phyloP scores from a whole-genome alignment of 2,113 vertebrate species.

The Takifugu flavidus region DNA sequence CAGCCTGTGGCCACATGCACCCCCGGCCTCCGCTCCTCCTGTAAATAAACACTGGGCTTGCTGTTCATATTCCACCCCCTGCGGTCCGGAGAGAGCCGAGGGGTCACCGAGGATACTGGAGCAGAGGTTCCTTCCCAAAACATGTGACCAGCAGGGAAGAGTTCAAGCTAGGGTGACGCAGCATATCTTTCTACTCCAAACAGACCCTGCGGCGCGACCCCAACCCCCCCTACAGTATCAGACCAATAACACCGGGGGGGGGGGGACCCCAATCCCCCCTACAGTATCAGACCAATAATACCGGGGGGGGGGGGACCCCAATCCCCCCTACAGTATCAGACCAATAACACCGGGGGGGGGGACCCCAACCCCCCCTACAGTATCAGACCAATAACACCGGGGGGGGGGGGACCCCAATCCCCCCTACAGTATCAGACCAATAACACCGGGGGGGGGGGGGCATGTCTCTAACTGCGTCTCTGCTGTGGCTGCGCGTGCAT shows the following conservation, averaged over 20 bases:
- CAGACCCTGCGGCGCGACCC: neutral
- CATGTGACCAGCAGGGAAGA: neutral
- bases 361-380: neutral
- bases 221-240: too few relatives aligned
- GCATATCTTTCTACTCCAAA: slow-evolving; percentile 22
- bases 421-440: too few relatives aligned
- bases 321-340: too few relatives aligned
- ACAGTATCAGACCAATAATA: neutral
- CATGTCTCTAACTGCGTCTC: slow-evolving; percentile 19
- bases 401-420: neutral
- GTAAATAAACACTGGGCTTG: slow-evolving; percentile 49
- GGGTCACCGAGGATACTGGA: slow-evolving; percentile 36
- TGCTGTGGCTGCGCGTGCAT: slow-evolving; percentile 22
- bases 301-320: neutral
- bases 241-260: neutral
- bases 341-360: slow-evolving; percentile 4
- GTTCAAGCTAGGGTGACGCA: slow-evolving; percentile 29
- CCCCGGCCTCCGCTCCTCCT: slow-evolving; percentile 27
- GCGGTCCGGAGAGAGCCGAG: slow-evolving; percentile 13
- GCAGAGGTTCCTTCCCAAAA: neutral
- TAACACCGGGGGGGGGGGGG: slow-evolving; percentile 2
- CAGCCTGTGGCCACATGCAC: slow-evolving; percentile 6
- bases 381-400: neutral
- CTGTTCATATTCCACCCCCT: slow-evolving; percentile 10
- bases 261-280: neutral